Conservation (phyloP, 2,888 invertebrate species). For the Amiota mariae region DNA sequence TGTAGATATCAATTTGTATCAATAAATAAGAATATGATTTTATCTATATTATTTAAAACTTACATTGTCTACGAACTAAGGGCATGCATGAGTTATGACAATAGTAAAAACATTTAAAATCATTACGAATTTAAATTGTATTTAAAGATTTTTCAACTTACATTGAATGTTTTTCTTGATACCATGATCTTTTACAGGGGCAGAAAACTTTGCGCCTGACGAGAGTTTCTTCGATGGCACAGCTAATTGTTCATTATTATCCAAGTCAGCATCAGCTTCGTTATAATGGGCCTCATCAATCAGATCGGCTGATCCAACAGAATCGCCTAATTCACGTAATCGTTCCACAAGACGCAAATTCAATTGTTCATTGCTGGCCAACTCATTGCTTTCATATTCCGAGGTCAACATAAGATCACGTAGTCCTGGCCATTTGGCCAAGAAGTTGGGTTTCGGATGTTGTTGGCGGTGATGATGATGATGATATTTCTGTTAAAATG, state of each 20-base stretch:
- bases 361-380: constrained; percentile 45
- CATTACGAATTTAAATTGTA: constrained; percentile 38
- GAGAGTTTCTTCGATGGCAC: constrained; percentile 56
- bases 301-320: constrained; percentile 41
- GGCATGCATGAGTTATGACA: neutral
- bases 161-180: constrained; percentile 71
- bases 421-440: constrained; percentile 66
- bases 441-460: constrained; percentile 49
- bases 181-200: constrained; percentile 61
- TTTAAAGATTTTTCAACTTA: constrained; percentile 54
- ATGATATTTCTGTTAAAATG: too few relatives aligned
- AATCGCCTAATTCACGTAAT: constrained; percentile 53
- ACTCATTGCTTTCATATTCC: constrained; percentile 60
- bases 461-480: constrained; percentile 33
- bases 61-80: constrained; percentile 66
- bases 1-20: neutral
- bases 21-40: neutral
- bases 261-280: constrained; percentile 33
- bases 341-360: constrained; percentile 55
- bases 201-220: constrained; percentile 34
- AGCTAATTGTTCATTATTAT: constrained; percentile 44
- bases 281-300: constrained; percentile 22
- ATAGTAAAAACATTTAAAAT: constrained; percentile 26
- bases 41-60: constrained; percentile 54
- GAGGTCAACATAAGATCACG: constrained; percentile 59